Evolutionary conservation across 2,888 invertebrate species (phyloP), one percentile per base, ranked within the genome.

Genomic region (Cosmopolites sordidus): DNA sequence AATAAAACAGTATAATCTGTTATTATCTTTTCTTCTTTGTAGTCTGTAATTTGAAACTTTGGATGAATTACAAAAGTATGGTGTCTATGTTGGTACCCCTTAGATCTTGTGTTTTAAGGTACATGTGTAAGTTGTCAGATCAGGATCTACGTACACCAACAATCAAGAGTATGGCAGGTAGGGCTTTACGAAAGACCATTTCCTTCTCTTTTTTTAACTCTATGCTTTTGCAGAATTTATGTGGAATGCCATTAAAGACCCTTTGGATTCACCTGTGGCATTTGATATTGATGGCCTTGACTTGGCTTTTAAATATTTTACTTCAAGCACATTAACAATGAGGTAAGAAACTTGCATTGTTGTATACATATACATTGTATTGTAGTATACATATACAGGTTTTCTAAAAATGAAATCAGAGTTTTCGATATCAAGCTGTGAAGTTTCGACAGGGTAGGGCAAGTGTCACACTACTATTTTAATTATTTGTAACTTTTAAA

Each of bases 231-330:
- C 66, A 86, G 92, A 95, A 78, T 92, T 93, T 69, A 93, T 95
- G 83, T 95, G 95, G 94, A 90, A 90, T 59, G 90, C 93, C 8
- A 89, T 94, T 39, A 93, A 94, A 68, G 94, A 95, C 75, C 93
- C 94, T 0, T 75, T 92, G 44, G 92, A 92, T 68, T 83, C 89
- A 1, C 89, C 90, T 1, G 76, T 89, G 27, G 84, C 86, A n/a
- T 93, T 92, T 68, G 94, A 94, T 67, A 81, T 83, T 1, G 94
- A 95, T 69, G 95, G 94, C 1, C 76, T 96, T 33, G 88, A 91
- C 54, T 75, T 95, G 59, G 95, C 95, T n/a, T 94, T 93, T 73
- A 96, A 96, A 73, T 95, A 94, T 75, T 95, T 96, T 71, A 92
- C 90, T 58, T 94, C 94, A 63, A 91, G 92, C 48, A 96, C 95